Percentiles rank a stretch among this genome's conserved stretches.
Conservation (phyloP, 2,797 vertebrate genomes). For the Eulemur rubriventer region DNA sequence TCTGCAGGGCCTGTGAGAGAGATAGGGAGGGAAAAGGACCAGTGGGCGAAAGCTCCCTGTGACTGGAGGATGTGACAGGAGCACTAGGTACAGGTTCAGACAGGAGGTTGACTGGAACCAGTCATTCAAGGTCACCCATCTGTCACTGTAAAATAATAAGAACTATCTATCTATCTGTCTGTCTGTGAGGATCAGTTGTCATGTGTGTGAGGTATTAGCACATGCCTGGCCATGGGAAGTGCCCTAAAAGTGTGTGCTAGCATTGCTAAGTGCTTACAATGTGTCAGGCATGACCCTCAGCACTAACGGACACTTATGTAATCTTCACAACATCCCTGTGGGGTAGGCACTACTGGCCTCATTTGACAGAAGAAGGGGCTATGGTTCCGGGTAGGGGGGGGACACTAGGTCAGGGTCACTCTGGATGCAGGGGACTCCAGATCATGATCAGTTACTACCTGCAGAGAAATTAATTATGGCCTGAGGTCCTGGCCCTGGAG, state of each 20-base stretch:
- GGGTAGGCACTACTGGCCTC: not conserved
- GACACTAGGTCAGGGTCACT: not conserved
- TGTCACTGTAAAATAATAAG: too few relatives aligned
- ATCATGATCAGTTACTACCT: not conserved
- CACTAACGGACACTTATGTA: too few relatives aligned
- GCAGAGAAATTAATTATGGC: not conserved
- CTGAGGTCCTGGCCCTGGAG: not conserved
- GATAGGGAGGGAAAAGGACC: too few relatives aligned
- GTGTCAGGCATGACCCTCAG: too few relatives aligned
- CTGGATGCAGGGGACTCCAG: not conserved
- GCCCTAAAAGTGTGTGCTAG: not conserved
- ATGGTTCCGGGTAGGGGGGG: not conserved
- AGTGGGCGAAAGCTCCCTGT: too few relatives aligned
- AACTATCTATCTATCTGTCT: too few relatives aligned
- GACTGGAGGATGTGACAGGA: too few relatives aligned
- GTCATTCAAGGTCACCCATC: too few relatives aligned
- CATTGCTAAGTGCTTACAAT: not conserved
- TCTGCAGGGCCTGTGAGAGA: too few relatives aligned
- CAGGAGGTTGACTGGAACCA: too few relatives aligned
- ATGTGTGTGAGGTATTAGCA: too few relatives aligned
- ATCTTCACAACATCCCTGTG: not conserved
- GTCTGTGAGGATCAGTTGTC: not conserved
- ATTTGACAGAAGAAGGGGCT: not conserved
- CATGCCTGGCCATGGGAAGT: not conserved
- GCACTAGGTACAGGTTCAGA: too few relatives aligned